phyloP scores from a whole-genome alignment of 2,888 invertebrate species.

The Carpatolechia fugitivella region DNA sequence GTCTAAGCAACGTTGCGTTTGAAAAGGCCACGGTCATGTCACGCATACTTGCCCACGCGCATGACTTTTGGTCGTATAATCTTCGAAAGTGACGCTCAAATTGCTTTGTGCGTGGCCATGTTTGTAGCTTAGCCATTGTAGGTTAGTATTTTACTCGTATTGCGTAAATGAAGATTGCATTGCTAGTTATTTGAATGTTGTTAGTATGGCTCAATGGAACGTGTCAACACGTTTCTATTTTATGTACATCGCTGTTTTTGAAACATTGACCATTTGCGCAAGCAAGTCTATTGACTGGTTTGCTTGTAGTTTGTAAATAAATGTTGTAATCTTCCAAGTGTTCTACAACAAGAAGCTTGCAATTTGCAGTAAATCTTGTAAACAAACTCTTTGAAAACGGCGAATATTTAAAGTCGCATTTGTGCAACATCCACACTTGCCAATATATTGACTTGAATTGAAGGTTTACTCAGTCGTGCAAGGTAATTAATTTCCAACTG shows the following conservation, averaged over 20 bases:
- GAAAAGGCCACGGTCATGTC: slow-evolving; percentile 45
- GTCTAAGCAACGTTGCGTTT: slow-evolving; percentile 4
- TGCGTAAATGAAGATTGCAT: slow-evolving; percentile 28
- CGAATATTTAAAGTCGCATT: background rate
- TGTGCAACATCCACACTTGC: background rate
- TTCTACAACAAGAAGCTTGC: background rate
- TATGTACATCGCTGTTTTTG: background rate
- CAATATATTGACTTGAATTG: background rate
- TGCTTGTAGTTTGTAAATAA: slow-evolving; percentile 5
- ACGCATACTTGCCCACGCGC: slow-evolving; percentile 30
- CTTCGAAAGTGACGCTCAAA: slow-evolving; percentile 41
- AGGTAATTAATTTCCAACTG: background rate
- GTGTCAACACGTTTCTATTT: slow-evolving; percentile 16
- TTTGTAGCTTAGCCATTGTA: slow-evolving; percentile 16
- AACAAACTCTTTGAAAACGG: background rate
- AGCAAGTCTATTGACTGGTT: background rate
- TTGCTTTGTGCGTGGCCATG: slow-evolving; percentile 27
- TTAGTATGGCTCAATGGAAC: slow-evolving; percentile 23
- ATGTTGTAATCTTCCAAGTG: background rate
- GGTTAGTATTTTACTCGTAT: slow-evolving; percentile 7
- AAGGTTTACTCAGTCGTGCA: background rate
- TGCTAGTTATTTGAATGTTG: slow-evolving; percentile 7
- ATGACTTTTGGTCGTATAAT: slow-evolving; percentile 29
- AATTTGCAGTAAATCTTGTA: slow-evolving; percentile 6
- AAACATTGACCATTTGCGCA: slow-evolving; percentile 6